Conservation (phyloP, 2,113 vertebrate genomes). For the Mustela nigripes region DNA sequence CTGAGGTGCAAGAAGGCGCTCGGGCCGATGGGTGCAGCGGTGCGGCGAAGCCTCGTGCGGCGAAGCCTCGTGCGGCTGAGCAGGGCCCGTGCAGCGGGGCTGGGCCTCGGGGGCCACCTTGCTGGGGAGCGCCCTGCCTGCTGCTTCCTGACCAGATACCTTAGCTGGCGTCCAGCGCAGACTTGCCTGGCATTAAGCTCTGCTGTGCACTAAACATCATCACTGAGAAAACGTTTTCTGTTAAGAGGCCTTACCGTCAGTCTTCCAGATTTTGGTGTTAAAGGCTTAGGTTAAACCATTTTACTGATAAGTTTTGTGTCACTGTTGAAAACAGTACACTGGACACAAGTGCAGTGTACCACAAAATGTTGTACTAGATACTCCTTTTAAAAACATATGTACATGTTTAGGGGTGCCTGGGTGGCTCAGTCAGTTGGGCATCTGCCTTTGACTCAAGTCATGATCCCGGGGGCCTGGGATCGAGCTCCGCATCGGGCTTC, state of each 20-base stretch:
- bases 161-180: fast-evolving
- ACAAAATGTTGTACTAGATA: not conserved
- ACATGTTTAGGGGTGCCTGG: too few species aligned
- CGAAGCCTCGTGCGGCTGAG: fast-evolving
- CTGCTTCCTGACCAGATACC: fast-evolving
- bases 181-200: not conserved
- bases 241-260: not conserved
- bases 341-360: not conserved
- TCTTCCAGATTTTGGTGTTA: not conserved
- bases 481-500: fast-evolving
- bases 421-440: not conserved
- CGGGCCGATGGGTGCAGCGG: fast-evolving
- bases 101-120: fast-evolving
- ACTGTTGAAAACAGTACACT: not conserved
- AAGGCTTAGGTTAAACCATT: not conserved
- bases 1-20: fast-evolving
- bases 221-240: not conserved
- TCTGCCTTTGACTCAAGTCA: not conserved
- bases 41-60: fast-evolving
- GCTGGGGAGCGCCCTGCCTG: not conserved
- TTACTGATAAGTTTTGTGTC: not conserved
- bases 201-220: not conserved
- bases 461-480: not conserved
- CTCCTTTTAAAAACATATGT: not conserved
- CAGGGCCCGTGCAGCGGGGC: fast-evolving